These are phyloP conservation scores for Catamblyrhynchus diadema DNA, from an alignment of 2,797 vertebrate species.

Conservation along the genomic window DNA sequence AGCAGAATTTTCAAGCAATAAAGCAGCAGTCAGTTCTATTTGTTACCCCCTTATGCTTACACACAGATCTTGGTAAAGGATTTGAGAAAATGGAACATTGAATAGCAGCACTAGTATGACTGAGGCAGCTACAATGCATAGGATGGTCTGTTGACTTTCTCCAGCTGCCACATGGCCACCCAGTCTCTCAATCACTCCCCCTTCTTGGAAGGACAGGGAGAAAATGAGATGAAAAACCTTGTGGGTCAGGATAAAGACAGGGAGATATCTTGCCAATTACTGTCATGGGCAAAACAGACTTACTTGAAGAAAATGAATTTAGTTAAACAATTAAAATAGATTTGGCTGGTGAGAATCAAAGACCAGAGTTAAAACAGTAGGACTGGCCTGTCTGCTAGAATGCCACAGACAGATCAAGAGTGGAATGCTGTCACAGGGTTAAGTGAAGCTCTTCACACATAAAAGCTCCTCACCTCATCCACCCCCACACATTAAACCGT, in stretches of 20 bases:
- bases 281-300: background rate
- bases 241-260: background rate
- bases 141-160: accelerated
- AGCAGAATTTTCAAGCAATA: background rate
- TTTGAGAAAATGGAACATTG: background rate
- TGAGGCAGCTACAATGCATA: background rate
- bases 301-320: background rate
- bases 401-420: background rate
- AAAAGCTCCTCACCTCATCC: constrained; percentile 22
- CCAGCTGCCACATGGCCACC: background rate
- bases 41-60: background rate
- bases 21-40: background rate
- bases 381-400: background rate
- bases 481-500: background rate
- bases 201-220: background rate
- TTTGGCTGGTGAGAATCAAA: background rate
- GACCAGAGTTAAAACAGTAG: background rate
- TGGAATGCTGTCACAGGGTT: background rate
- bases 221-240: background rate
- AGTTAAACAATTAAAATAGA: background rate
- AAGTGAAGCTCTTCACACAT: background rate
- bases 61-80: background rate
- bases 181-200: background rate
- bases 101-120: background rate
- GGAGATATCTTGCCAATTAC: background rate